These are phyloP conservation scores for Ctenopoma multispine DNA, from an alignment of 2,797 vertebrate genomes.

Conservation along the genomic window DNA sequence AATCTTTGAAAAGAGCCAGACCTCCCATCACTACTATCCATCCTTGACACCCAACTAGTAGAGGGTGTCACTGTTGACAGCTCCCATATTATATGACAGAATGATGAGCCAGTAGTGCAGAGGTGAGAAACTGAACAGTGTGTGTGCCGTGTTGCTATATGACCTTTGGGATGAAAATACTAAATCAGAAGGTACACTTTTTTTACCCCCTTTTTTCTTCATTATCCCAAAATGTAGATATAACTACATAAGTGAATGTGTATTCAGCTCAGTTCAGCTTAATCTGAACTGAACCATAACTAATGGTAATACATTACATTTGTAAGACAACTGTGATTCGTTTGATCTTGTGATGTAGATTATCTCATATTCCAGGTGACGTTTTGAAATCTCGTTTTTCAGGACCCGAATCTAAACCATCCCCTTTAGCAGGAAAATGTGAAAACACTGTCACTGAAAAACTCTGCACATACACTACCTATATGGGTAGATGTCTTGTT, in stretches of 20 bases:
- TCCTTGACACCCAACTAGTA: slow-evolving; percentile 68
- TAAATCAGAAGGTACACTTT: slow-evolving; percentile 38
- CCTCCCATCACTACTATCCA: slow-evolving; percentile 41
- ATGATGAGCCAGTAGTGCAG: slow-evolving; percentile 65
- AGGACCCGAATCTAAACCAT: no score
- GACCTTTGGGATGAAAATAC: slow-evolving; percentile 59
- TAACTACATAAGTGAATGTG: neutral
- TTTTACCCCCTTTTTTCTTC: neutral
- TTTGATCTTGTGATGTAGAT: no score
- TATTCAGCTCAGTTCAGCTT: neutral
- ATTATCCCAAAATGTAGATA: slow-evolving; percentile 27
- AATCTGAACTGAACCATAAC: neutral
- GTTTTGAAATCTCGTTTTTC: no score
- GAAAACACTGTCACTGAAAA: no score
- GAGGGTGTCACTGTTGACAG: slow-evolving; percentile 71
- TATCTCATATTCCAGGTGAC: no score
- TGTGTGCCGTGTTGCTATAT: slow-evolving; percentile 35
- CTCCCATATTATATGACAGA: slow-evolving; percentile 65
- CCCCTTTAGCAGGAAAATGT: no score
- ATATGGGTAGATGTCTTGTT: no score
- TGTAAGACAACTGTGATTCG: no score
- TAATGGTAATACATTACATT: neutral
- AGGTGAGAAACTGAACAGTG: slow-evolving; percentile 58
- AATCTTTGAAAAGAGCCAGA: no score
- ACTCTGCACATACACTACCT: no score